These are phyloP conservation scores for Zoroaster sp. DNA, from an alignment of 53 echinoderm and acorn worm genomes.

Conservation along the genomic window DNA sequence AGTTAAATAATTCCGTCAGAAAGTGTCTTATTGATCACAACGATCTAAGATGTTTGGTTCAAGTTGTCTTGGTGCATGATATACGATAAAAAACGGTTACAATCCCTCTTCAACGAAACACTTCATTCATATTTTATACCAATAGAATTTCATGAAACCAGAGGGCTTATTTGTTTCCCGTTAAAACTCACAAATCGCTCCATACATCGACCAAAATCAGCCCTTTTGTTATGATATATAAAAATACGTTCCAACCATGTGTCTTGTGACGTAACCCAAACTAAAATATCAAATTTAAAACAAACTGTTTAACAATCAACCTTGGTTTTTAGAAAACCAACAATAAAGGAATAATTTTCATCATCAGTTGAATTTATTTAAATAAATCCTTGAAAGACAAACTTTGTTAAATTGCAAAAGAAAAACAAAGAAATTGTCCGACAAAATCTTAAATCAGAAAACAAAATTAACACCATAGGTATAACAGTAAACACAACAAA, in stretches of 20 bases:
- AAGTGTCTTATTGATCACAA: not conserved
- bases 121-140: not conserved
- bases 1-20: not conserved
- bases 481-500: not conserved
- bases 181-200: slow-evolving; percentile 12
- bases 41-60: not conserved
- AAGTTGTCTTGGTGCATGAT: not conserved
- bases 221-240: too few species aligned
- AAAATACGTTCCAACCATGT: not conserved
- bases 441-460: not conserved
- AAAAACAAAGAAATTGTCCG: not conserved
- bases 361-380: not conserved
- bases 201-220: not conserved
- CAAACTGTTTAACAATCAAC: not conserved
- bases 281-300: not conserved
- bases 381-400: slow-evolving; percentile 40
- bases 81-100: not conserved
- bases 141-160: not conserved
- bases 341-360: not conserved
- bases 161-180: not conserved
- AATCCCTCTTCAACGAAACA: not conserved
- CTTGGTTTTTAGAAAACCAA: not conserved
- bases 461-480: not conserved
- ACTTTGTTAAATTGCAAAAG: slow-evolving; percentile 39
- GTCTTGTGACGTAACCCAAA: not conserved